Conservation (phyloP, 2,113 vertebrate genomes). For the Rhabdornis inornatus region DNA sequence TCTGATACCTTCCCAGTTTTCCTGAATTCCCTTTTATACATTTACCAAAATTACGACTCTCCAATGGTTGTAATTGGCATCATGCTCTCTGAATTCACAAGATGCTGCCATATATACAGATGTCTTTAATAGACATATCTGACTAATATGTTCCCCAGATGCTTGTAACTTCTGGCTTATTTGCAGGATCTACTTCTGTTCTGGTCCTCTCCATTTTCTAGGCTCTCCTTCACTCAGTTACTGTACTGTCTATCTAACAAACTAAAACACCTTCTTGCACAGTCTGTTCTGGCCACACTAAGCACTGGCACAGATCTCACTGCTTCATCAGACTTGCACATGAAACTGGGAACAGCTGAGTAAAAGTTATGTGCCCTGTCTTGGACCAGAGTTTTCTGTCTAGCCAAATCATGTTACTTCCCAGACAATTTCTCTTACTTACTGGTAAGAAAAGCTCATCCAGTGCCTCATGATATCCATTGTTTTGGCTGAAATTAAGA, state of each 20-base stretch:
- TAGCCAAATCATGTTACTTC: constrained; percentile 6
- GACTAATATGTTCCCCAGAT: constrained; percentile 44
- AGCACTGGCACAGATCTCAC: background rate
- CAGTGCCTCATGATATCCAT: background rate
- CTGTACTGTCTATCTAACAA: background rate
- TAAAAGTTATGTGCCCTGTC: background rate
- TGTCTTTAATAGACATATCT: constrained; percentile 57
- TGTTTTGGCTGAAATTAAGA: background rate
- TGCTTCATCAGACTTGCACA: background rate
- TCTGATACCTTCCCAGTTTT: background rate
- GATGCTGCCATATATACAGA: constrained; percentile 44
- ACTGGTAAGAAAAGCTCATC: constrained; percentile 16
- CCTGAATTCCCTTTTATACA: constrained; percentile 1
- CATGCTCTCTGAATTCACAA: constrained; percentile 7
- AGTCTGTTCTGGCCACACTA: background rate
- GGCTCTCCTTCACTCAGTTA: background rate
- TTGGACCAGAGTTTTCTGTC: background rate
- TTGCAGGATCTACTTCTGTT: constrained; percentile 48
- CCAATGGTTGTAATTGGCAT: background rate
- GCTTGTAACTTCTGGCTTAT: constrained; percentile 26
- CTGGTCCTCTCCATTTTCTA: constrained; percentile 30
- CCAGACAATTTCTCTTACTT: constrained; percentile 9
- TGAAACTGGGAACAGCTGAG: background rate
- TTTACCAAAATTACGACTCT: constrained; percentile 40
- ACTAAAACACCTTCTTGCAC: background rate